Percentiles rank a stretch among this genome's conserved stretches.
Conservation (phyloP, 1,140 invertebrate genomes). For the Calliphora vicina region DNA sequence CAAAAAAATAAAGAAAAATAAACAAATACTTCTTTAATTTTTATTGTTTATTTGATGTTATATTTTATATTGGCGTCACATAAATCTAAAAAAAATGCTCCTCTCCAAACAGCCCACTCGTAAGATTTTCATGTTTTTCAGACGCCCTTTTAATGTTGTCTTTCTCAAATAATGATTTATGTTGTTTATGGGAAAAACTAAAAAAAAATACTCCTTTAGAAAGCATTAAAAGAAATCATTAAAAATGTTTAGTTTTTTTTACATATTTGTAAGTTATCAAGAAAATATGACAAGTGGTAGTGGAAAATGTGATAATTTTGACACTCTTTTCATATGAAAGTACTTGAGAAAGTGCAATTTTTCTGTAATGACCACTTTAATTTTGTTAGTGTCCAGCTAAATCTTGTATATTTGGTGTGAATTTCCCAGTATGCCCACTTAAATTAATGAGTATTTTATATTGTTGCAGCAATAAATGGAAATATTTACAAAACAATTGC, state of each 20-base stretch:
- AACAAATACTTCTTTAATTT: constrained; percentile 30
- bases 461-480: neutral
- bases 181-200: neutral
- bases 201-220: neutral
- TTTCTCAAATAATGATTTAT: constrained; percentile 18
- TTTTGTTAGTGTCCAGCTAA: too few relatives aligned
- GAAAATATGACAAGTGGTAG: neutral
- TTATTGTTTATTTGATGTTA: constrained; percentile 1
- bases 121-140: neutral
- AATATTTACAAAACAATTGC: neutral
- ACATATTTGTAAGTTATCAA: neutral
- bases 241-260: neutral
- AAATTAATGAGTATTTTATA: neutral
- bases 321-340: neutral
- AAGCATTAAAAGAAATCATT: too few relatives aligned
- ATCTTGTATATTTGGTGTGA: neutral
- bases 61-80: constrained; percentile 39
- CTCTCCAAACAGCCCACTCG: neutral
- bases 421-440: neutral
- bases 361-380: too few relatives aligned
- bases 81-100: constrained; percentile 34
- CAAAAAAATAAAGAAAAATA: constrained; percentile 23
- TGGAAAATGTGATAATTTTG: constrained; percentile 16
- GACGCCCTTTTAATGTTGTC: constrained; percentile 8
- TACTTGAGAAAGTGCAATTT: neutral